Evolutionary conservation across 1,140 invertebrate species (phyloP), one percentile per base, ranked within the genome.

Genomic region (Pseudomyrmex gracilis): DNA sequence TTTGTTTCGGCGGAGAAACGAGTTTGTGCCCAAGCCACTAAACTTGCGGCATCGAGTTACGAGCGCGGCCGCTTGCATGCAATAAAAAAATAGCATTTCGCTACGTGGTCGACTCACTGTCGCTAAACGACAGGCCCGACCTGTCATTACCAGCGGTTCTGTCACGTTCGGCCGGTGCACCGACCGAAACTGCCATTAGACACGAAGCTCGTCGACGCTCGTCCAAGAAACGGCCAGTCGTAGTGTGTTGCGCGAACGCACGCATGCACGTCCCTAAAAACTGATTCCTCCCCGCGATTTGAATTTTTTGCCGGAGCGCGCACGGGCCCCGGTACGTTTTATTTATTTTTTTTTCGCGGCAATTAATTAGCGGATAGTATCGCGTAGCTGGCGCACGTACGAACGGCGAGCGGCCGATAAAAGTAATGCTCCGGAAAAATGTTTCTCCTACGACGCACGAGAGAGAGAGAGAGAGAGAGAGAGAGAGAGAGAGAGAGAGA

Each of bases 301-400:
- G 83, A 85, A 86, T 87, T 85, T 76, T 53, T 47, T 43, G 57
- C 47, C 24, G 68, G 49, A n/a, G 61, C 70, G 12, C 34, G 17
- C 70, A 58, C 53, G 20, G 20, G 67, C 2, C 66, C 24, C 34
- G n/a, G 12, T 20, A 34, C 58, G 20, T 80, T 78, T 70, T 55
- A 17, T 73, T 63, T 63, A 47, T 67, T 60, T 53, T 74, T 73
- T 80, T 70, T 15, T 61, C 85, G 17, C 10, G 64, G 87, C 86
- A 88, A 89, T 89, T 89, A 89, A 89, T 89, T 89, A 88, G 45
- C 73, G 87, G 87, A 89, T 89, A 88, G 84, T 80, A 88, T 89
- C 87, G 73, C 84, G 66, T 24, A 22, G 45, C 57, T 24, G 20
- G 61, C 71, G 60, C 87, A 88, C 87, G 87, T 88, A 88, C 83